Conservation (phyloP, 2,888 invertebrate genomes). For the Oxytorus armatus region DNA sequence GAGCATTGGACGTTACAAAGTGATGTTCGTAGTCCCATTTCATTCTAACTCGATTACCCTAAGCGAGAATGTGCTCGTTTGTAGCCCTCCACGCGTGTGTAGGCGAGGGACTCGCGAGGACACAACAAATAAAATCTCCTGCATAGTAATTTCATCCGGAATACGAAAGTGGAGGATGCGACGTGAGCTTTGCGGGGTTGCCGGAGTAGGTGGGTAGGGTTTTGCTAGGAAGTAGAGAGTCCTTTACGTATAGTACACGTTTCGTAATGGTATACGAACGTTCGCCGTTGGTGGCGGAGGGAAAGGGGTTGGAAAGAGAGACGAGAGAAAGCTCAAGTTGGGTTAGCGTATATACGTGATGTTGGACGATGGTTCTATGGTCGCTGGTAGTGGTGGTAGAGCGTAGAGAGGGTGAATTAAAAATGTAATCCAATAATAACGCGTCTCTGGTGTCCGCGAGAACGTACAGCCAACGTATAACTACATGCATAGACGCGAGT, state of each 20-base stretch:
- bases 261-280: constrained; percentile 66
- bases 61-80: constrained; percentile 83
- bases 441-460: constrained; percentile 82
- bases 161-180: constrained; percentile 83
- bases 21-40: constrained; percentile 76
- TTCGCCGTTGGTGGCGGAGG: constrained; percentile 64
- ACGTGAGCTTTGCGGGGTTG: constrained; percentile 75
- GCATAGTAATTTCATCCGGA: constrained; percentile 84
- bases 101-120: constrained; percentile 70
- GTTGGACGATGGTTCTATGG: constrained; percentile 64
- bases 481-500: constrained; percentile 54
- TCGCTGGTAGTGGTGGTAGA: constrained; percentile 54
- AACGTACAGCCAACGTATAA: constrained; percentile 62
- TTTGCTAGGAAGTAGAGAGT: constrained; percentile 60
- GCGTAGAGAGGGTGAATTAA: constrained; percentile 83
- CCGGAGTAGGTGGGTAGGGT: constrained; percentile 54
- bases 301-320: constrained; percentile 67
- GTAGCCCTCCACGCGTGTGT: constrained; percentile 78
- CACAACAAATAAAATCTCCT: constrained; percentile 84
- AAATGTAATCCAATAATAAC: constrained; percentile 85
- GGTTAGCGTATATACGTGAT: constrained; percentile 61
- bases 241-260: constrained; percentile 57
- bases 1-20: constrained; percentile 47
- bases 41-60: constrained; percentile 83
- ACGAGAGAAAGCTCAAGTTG: constrained; percentile 68